These are phyloP conservation scores for Falco berigora DNA, from an alignment of 2,797 vertebrate genomes.

Conservation along the genomic window DNA sequence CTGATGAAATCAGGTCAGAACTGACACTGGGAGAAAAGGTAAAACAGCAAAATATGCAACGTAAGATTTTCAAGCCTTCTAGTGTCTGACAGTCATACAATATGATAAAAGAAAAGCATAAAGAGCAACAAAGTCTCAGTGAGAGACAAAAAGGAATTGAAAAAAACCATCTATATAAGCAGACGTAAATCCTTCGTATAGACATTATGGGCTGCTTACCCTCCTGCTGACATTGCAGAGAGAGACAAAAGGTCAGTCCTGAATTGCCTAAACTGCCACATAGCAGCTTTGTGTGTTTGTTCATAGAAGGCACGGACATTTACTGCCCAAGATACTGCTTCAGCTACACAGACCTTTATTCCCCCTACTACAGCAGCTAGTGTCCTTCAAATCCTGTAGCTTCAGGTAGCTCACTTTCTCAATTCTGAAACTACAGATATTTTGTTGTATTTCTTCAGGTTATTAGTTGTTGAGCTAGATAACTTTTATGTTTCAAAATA, in stretches of 20 bases:
- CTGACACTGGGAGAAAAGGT: background rate
- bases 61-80: background rate
- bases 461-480: background rate
- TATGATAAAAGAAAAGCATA: slow-evolving; percentile 7
- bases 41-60: slow-evolving; percentile 4
- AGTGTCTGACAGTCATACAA: background rate
- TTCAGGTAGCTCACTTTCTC: background rate
- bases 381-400: background rate
- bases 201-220: slow-evolving; percentile 27
- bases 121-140: slow-evolving; percentile 34
- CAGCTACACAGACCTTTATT: background rate
- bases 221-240: slow-evolving; percentile 22
- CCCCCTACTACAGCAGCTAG: background rate
- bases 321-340: background rate
- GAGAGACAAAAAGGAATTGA: slow-evolving; percentile 10
- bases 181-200: background rate
- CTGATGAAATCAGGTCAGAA: background rate
- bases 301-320: background rate
- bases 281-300: slow-evolving; percentile 34
- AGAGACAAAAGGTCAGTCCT: slow-evolving; percentile 38
- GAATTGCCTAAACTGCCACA: slow-evolving; percentile 30
- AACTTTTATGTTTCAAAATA: background rate
- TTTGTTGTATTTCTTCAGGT: background rate
- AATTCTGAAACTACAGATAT: background rate
- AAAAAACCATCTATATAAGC: slow-evolving; percentile 22